phyloP scores from a whole-genome alignment of 2,888 invertebrate genomes.

The Marronus borbonicus region DNA sequence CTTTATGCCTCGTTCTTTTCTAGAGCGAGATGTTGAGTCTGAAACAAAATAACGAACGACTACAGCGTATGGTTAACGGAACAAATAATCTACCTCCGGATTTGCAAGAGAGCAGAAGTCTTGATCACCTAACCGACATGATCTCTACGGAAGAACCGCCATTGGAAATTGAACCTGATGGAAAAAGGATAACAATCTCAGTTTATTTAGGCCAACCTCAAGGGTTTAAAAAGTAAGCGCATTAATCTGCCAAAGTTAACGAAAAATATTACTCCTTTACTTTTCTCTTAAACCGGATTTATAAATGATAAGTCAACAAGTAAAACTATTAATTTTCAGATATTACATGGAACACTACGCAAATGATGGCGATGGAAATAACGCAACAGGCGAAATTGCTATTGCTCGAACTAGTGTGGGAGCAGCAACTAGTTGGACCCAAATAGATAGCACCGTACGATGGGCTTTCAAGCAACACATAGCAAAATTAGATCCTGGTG shows the following conservation, averaged over 20 bases:
- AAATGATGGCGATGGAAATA: conserved; percentile 67
- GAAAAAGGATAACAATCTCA: conserved; percentile 90
- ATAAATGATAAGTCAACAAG: no score
- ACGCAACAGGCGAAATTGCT: conserved; percentile 77
- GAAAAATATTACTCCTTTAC: no score
- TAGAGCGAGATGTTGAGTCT: conserved; percentile 96
- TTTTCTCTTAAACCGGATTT: no score
- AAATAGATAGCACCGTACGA: conserved; percentile 91
- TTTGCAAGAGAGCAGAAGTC: conserved; percentile 64
- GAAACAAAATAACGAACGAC: conserved; percentile 96
- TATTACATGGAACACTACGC: conserved; percentile 68
- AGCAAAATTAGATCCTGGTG: conserved; percentile 92
- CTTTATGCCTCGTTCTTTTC: conserved; percentile 60
- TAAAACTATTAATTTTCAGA: conserved; percentile 54
- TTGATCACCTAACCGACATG: conserved; percentile 68
- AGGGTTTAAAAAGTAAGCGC: conserved; percentile 73
- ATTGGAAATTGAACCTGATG: conserved; percentile 75
- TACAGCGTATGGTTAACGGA: conserved; percentile 85
- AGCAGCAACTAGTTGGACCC: conserved; percentile 95
- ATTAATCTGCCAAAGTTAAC: conserved; percentile 29
- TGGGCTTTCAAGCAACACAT: conserved; percentile 96
- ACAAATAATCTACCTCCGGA: conserved; percentile 62
- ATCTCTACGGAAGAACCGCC: conserved; percentile 67
- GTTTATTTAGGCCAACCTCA: conserved; percentile 90
- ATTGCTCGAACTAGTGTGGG: conserved; percentile 93